Evolutionary conservation across 2,113 vertebrate species (phyloP), one percentile per base, ranked within the genome.

Genomic region (Empidonax alnorum): DNA sequence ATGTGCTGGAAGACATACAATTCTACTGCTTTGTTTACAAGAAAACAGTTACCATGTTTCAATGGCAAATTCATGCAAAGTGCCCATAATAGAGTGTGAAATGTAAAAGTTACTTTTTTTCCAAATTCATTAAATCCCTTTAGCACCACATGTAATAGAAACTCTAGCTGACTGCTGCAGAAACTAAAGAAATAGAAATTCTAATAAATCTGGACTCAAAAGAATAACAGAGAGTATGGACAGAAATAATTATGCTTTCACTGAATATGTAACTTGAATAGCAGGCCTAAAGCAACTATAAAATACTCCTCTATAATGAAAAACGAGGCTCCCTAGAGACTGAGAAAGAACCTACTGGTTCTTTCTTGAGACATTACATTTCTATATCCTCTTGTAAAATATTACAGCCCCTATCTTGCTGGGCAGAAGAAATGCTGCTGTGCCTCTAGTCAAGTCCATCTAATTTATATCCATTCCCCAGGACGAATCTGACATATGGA

Each of bases 181-280:
- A 87, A 95, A 79, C n/a, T 56, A 69, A 94, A 85, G 27, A 83
- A 92, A 65, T 37, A 81, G 27, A 81, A 80, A 87, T 68, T 84
- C 42, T 84, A 85, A 75, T 79, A 83, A 66, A 67, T 71, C 14
- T 39, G 7, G 5, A 55, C 42, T 94, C 21, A 83, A 75, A 89
- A 80, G 30, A 59, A 35, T 66, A 66, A 55, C 28, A 55, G 46
- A 71, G n/a, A 69, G 9, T 68, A 41, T 12, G 41, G 62, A 35
- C 24, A 94, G 44, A 93, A 89, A 72, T 72, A 82, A 75, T 91
- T 81, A 33, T 50, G 10, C 58, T 65, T 94, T 68, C 49, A 53
- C 56, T 84, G 66, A 84, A 66, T 66, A 37, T 44, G 28, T 39
- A 72, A 67, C 39, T 84, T 87, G 24, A 93, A 89, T 87, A 90